Percentiles rank a stretch among this genome's conserved stretches.
These are phyloP conservation scores for Drosophila lacicola DNA, from an alignment of 2,888 invertebrate species.

Conservation along the genomic window DNA sequence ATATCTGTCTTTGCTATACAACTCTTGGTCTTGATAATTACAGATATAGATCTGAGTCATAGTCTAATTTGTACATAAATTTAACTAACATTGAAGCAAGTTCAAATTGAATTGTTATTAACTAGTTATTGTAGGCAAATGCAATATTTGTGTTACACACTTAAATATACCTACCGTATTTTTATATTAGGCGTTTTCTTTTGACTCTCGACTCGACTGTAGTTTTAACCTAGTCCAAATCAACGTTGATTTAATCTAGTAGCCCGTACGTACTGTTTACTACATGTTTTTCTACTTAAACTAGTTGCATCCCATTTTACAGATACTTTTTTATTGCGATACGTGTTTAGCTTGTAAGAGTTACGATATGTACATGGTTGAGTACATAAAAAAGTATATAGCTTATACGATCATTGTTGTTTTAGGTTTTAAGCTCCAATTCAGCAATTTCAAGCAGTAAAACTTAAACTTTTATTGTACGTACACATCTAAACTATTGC, in stretches of 20 bases:
- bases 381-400: slow-evolving; percentile 31
- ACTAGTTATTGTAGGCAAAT: slow-evolving; percentile 66
- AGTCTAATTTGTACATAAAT: slow-evolving; percentile 18
- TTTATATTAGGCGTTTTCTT: slow-evolving; percentile 74
- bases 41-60: slow-evolving; percentile 17
- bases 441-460: slow-evolving; percentile 58
- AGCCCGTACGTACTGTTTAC: slow-evolving; percentile 71
- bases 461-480: slow-evolving; percentile 70
- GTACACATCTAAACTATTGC: slow-evolving; percentile 56
- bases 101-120: slow-evolving; percentile 77
- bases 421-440: slow-evolving; percentile 69
- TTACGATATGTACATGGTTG: slow-evolving; percentile 44
- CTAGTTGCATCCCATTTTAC: slow-evolving; percentile 65
- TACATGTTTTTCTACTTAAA: slow-evolving; percentile 75
- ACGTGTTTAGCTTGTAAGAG: slow-evolving; percentile 64
- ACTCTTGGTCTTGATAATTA: slow-evolving; percentile 16
- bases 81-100: slow-evolving; percentile 49
- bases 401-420: slow-evolving; percentile 75
- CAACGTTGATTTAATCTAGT: slow-evolving; percentile 48
- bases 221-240: slow-evolving; percentile 57
- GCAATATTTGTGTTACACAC: slow-evolving; percentile 73
- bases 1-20: slow-evolving; percentile 21
- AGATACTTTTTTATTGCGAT: slow-evolving; percentile 73
- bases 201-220: slow-evolving; percentile 72
- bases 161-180: slow-evolving; percentile 71